phyloP scores from a whole-genome alignment of 37 sponge, comb jelly and placozoan genomes.

The Beroe ovata region DNA sequence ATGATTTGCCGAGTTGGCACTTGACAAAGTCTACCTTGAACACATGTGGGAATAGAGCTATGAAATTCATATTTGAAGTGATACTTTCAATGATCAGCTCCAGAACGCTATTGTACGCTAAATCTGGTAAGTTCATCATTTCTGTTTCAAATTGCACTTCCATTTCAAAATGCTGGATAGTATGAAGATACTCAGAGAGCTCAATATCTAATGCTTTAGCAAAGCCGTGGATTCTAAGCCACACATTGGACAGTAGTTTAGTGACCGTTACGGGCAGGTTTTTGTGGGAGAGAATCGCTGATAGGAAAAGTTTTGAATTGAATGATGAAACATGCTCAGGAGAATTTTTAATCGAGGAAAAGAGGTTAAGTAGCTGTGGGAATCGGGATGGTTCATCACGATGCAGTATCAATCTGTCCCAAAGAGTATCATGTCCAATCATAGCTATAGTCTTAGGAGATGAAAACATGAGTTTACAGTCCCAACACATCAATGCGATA shows the following conservation, averaged over 20 bases:
- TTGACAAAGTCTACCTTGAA: background rate
- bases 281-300: background rate
- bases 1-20: background rate
- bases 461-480: no score
- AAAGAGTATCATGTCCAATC: conserved; percentile 44
- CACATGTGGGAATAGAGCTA: background rate
- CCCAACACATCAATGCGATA: no score
- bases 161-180: conserved; percentile 12
- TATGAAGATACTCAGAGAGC: background rate
- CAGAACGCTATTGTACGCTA: background rate
- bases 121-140: background rate
- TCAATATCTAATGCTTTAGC: background rate
- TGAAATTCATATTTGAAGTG: background rate
- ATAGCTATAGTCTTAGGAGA: background rate
- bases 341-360: background rate
- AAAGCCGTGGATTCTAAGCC: conserved; percentile 1
- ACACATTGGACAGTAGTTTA: conserved; percentile 7
- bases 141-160: background rate
- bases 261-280: background rate
- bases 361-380: background rate
- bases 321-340: background rate
- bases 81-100: background rate
- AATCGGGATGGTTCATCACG: background rate
- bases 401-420: background rate
- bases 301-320: conserved; percentile 27